Percentiles rank a stretch among this genome's conserved stretches.
phyloP scores from a whole-genome alignment of 30 jellyfish, hydroid and myxozoan genomes.

The Morbakka virulenta region DNA sequence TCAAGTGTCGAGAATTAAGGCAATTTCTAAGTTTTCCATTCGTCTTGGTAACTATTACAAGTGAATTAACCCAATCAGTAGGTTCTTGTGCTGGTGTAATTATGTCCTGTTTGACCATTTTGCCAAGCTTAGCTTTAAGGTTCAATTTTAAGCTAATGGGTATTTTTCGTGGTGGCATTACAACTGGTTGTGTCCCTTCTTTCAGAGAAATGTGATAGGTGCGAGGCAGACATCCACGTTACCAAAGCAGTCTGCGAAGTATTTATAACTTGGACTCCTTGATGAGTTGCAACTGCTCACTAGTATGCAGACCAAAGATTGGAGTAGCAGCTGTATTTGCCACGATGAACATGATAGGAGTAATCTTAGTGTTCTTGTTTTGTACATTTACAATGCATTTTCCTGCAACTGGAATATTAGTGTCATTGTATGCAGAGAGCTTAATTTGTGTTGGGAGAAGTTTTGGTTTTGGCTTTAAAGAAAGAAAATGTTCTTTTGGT shows the following conservation, averaged over 20 bases:
- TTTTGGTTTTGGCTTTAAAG: neutral
- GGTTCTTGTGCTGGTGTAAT: neutral
- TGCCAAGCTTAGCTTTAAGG: neutral
- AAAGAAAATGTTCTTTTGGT: neutral
- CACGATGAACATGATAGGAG: neutral
- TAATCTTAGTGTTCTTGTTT: neutral
- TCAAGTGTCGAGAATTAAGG: conserved; percentile 60
- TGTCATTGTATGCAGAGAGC: neutral
- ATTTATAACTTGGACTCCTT: neutral
- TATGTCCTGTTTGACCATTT: neutral
- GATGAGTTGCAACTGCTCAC: neutral
- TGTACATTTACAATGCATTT: neutral
- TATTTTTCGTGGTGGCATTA: neutral
- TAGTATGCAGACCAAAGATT: neutral
- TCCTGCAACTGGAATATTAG: neutral
- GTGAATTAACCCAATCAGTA: neutral
- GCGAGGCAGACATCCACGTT: neutral
- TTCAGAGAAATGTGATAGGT: neutral
- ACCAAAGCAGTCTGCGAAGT: neutral
- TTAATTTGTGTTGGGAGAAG: neutral
- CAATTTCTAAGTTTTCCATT: conserved; percentile 62
- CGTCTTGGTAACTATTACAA: neutral
- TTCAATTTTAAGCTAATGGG: neutral
- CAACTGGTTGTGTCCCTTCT: neutral
- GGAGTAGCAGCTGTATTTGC: neutral